Evolutionary conservation across 2,888 invertebrate genomes (phyloP), one percentile per base, ranked within the genome.

Genomic region (Anthophora plumipes): DNA sequence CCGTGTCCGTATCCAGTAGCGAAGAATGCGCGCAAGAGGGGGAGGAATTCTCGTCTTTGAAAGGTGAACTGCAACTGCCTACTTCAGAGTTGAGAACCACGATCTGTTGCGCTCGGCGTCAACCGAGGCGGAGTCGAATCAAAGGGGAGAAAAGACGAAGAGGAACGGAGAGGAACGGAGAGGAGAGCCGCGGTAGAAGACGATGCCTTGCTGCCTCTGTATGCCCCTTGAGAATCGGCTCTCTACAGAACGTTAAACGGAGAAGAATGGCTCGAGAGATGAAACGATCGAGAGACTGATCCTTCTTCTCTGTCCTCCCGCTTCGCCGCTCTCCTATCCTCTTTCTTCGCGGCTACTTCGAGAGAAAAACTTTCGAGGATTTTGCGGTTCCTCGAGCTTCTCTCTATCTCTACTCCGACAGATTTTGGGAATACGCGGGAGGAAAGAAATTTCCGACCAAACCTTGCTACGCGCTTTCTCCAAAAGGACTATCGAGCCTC

Each of bases 41-140:
- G 11, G 25, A 54, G 68, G 52, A 60, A 54, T 54, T 52, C 41
- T 5, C 14, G 22, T 31, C 68, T 73, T 79, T 80, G 73, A 69
- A 74, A 79, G 59, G 59, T 20, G 69, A 79, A 66, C 69, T 50
- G 57, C 60, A 52, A 70, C 59, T 73, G 78, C 41, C 64, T 70
- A 52, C 73, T 69, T 41, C 60, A 41, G 54, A 81, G 80, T 81
- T 77, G 86, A 86, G 87, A 79, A 79, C 77, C 79, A 59, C 74
- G 79, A 70, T 84, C 75, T 75, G 85, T 86, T 77, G 75, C 76
- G 74, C 74, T 75, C 75, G 59, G 55, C 71, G 75, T 50, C 61
- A 55, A 72, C 41, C 37, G 61, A 69, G 69, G 43, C 57, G 52
- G 48, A 80, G 73, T 73, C 70, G 82, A 81, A 80, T 82, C 77